phyloP scores from a whole-genome alignment of 2,888 invertebrate genomes.

The Silvanus unidentatus region DNA sequence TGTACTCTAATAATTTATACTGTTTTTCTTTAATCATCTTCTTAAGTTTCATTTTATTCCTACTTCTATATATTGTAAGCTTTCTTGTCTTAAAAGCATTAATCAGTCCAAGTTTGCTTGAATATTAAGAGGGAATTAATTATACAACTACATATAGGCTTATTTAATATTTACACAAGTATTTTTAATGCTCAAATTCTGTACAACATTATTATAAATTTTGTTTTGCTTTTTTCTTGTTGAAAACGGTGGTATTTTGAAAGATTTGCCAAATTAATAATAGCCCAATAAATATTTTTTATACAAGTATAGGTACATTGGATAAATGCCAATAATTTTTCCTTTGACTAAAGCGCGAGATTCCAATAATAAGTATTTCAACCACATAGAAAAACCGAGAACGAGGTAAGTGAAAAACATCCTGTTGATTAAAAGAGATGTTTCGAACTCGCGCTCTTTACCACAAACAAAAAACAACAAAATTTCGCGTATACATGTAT shows the following conservation, averaged over 20 bases:
- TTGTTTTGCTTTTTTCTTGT: neutral
- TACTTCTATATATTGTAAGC: conserved; percentile 17
- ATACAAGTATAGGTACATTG: neutral
- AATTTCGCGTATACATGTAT: conserved; percentile 36
- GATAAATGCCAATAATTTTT: neutral
- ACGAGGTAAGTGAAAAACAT: no score
- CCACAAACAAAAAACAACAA: no score
- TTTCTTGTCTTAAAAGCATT: conserved; percentile 34
- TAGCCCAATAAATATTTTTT: conserved; percentile 10
- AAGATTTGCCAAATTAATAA: conserved; percentile 6
- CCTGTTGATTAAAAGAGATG: no score
- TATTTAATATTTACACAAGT: conserved; percentile 29
- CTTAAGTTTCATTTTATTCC: neutral
- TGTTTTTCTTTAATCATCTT: conserved; percentile 16
- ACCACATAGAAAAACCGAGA: neutral
- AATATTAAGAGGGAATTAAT: conserved; percentile 30
- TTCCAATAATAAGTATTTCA: neutral
- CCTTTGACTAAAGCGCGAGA: neutral
- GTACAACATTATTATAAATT: conserved; percentile 24
- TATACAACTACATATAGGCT: conserved; percentile 28
- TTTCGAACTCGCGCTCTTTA: no score
- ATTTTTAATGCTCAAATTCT: conserved; percentile 17
- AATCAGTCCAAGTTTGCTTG: conserved; percentile 42
- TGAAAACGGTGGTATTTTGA: neutral
- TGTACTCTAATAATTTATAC: conserved; percentile 33